These are phyloP conservation scores for Oncorhynchus masou DNA, from an alignment of 2,113 vertebrate genomes.

Conservation along the genomic window DNA sequence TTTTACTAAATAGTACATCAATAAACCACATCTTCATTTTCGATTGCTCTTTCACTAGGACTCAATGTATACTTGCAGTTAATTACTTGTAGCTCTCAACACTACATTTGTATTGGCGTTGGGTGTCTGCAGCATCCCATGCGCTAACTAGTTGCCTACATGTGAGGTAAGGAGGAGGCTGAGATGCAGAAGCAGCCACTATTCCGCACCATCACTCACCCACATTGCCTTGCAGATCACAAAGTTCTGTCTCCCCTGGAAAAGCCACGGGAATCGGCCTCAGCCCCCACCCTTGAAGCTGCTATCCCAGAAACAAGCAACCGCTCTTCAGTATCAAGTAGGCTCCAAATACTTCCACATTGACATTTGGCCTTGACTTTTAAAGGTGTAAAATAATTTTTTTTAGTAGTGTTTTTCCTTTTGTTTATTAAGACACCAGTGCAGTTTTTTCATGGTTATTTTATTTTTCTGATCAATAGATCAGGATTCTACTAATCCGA, in stretches of 20 bases:
- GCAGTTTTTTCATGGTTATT: not conserved
- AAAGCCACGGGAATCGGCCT: constrained; percentile 92
- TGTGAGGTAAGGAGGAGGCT: not conserved
- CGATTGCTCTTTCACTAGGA: too few species aligned
- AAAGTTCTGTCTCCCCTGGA: constrained; percentile 91
- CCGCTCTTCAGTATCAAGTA: constrained; percentile 94
- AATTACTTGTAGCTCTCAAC: not conserved
- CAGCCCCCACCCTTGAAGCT: constrained; percentile 92
- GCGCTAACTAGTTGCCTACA: not conserved
- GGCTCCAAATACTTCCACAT: constrained; percentile 54
- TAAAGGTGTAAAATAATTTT: not conserved
- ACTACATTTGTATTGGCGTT: not conserved
- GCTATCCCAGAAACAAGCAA: constrained; percentile 89
- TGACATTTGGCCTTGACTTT: not conserved
- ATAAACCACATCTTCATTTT: too few species aligned
- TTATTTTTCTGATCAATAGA: not conserved
- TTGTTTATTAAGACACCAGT: not conserved
- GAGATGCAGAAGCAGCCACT: constrained; percentile 34
- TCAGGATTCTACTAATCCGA: too few species aligned
- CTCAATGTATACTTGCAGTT: too few species aligned
- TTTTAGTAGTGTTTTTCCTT: not conserved
- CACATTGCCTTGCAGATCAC: constrained; percentile 79
- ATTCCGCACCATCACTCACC: constrained; percentile 38
- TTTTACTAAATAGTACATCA: too few species aligned
- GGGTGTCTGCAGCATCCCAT: not conserved